These are phyloP conservation scores for Drosophila kohkoa DNA, from an alignment of 1,140 invertebrate genomes.

Conservation along the genomic window DNA sequence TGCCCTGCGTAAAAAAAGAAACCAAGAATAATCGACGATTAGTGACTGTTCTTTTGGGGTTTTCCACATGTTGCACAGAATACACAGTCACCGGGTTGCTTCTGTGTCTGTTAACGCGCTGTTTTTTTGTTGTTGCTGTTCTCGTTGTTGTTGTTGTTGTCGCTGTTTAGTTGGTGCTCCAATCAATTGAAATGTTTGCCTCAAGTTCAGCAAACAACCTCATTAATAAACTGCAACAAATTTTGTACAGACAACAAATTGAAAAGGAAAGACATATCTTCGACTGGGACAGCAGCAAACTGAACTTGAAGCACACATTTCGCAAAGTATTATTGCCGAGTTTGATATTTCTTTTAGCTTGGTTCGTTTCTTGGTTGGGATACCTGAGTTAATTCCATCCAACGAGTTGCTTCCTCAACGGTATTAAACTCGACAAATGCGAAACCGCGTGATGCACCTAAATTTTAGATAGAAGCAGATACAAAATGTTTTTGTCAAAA, in stretches of 20 bases:
- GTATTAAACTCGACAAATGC: constrained; percentile 98
- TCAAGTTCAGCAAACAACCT: constrained; percentile 43
- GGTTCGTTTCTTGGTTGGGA: constrained; percentile 71
- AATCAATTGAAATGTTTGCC: constrained; percentile 46
- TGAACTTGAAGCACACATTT: constrained; percentile 48
- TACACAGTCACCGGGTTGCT: constrained; percentile 84
- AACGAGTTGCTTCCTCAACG: constrained; percentile 93
- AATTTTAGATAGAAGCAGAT: constrained; percentile 87
- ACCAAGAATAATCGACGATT: constrained; percentile 81
- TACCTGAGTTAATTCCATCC: constrained; percentile 98
- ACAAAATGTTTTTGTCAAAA: constrained; percentile 84
- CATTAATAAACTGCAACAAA: not conserved
- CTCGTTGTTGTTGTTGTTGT: constrained; percentile 15
- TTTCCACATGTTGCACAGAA: constrained; percentile 67
- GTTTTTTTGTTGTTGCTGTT: constrained; percentile 25
- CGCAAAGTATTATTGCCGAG: constrained; percentile 35
- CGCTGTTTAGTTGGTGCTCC: constrained; percentile 29
- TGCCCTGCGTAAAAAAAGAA: constrained; percentile 86
- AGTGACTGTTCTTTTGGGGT: constrained; percentile 40
- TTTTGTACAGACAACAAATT: not conserved
- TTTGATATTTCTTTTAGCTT: constrained; percentile 27
- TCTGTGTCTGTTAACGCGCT: constrained; percentile 69
- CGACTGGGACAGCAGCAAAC: constrained; percentile 10
- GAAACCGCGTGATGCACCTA: constrained; percentile 95
- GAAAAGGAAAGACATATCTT: too few species aligned